Evolutionary conservation across 2,888 invertebrate genomes (phyloP).

Genomic region (Hemaris fuciformis): DNA sequence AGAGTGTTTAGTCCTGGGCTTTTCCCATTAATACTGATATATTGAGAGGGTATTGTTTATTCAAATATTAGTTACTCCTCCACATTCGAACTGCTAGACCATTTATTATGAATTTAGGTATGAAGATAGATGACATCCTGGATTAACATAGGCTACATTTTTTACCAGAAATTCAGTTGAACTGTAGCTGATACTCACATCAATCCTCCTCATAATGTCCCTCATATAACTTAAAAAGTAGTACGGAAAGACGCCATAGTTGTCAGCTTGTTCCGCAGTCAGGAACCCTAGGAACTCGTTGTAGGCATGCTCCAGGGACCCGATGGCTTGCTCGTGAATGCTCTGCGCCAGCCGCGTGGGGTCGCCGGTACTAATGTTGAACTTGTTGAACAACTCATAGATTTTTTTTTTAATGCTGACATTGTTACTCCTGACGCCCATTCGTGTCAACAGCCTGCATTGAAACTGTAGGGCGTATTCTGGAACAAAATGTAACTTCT

Average conservation of each 20-base stretch:
- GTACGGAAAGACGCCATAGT: constrained; percentile 48
- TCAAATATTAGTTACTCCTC: too few relatives aligned
- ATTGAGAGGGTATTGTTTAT: too few relatives aligned
- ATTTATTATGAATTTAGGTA: too few relatives aligned
- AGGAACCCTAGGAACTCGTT: constrained; percentile 64
- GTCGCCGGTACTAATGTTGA: constrained; percentile 40
- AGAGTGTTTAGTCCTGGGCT: too few relatives aligned
- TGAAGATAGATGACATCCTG: too few relatives aligned
- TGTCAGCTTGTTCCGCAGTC: constrained; percentile 62
- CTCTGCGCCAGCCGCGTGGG: constrained; percentile 38
- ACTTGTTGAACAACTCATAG: constrained; percentile 37
- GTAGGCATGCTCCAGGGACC: constrained; percentile 51
- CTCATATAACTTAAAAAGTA: constrained; percentile 53
- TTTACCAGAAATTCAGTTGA: too few relatives aligned
- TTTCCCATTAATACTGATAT: too few relatives aligned
- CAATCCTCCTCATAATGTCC: constrained; percentile 51
- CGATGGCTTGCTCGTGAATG: constrained; percentile 35
- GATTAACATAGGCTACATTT: too few relatives aligned
- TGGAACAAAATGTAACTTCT: constrained; percentile 32
- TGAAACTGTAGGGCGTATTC: constrained; percentile 53
- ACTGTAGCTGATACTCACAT: constrained; percentile 55
- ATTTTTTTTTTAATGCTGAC: constrained; percentile 37
- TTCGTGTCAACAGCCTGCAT: constrained; percentile 44
- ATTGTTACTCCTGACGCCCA: constrained; percentile 27
- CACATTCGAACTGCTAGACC: too few relatives aligned